These are phyloP conservation scores for Oophaga sylvatica DNA, from an alignment of 2,797 vertebrate genomes.

Conservation along the genomic window DNA sequence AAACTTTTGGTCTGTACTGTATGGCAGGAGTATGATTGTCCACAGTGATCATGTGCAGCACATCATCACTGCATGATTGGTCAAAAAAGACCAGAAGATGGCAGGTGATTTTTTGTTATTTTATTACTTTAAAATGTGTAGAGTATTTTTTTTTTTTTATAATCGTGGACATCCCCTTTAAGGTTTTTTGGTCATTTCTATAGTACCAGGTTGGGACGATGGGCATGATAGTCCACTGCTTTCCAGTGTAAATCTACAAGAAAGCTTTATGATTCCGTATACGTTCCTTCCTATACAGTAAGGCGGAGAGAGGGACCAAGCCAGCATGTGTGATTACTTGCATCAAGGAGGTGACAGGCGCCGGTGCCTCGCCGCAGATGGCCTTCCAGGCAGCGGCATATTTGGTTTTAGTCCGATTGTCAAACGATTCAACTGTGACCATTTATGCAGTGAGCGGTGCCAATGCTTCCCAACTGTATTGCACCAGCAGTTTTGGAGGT, in stretches of 20 bases:
- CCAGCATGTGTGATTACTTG: not conserved
- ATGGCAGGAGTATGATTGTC: no score
- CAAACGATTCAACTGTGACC: slow-evolving; percentile 29
- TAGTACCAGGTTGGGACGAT: not conserved
- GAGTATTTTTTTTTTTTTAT: no score
- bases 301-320: not conserved
- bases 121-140: no score
- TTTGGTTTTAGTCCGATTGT: slow-evolving; percentile 17
- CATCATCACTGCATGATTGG: no score
- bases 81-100: no score
- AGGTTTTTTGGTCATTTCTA: not conserved
- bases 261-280: not conserved
- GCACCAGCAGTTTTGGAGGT: not conserved
- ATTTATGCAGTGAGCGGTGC: not conserved
- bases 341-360: slow-evolving; percentile 8
- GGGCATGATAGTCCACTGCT: not conserved
- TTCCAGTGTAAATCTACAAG: not conserved
- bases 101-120: no score
- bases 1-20: no score
- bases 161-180: not conserved
- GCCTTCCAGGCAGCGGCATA: slow-evolving; percentile 9
- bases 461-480: not conserved
- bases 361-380: slow-evolving; percentile 12
- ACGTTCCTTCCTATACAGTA: not conserved
- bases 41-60: no score